Evolutionary conservation across 2,797 vertebrate species (phyloP).

Genomic region (Oreortyx pictus): DNA sequence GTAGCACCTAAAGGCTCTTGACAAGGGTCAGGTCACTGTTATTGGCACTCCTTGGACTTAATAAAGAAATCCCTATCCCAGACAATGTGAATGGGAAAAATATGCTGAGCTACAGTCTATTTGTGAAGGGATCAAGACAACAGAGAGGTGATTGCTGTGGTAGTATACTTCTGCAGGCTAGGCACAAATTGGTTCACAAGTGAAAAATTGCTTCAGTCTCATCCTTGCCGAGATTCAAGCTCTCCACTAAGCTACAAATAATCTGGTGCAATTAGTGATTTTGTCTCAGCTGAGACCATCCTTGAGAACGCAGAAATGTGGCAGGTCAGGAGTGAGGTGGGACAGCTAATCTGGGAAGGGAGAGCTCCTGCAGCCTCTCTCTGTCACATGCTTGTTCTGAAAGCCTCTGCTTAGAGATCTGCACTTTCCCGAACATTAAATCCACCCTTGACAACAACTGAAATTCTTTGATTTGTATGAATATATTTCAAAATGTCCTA

Average conservation of each 20-base stretch:
- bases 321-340: background rate
- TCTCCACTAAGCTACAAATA: conserved; percentile 13
- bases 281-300: background rate
- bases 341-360: background rate
- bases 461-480: conserved; percentile 57
- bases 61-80: background rate
- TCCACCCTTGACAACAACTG: conserved; percentile 29
- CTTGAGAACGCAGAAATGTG: background rate
- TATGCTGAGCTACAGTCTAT: background rate
- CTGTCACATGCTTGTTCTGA: background rate
- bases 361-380: background rate
- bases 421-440: background rate
- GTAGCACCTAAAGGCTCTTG: background rate
- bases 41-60: background rate
- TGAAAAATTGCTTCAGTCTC: background rate
- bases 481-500: conserved; percentile 72
- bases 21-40: background rate
- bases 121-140: background rate
- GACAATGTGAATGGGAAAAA: background rate
- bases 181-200: background rate
- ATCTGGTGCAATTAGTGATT: background rate
- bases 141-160: background rate
- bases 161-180: background rate
- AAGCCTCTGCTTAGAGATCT: background rate
- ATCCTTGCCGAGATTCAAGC: background rate